Evolutionary conservation across 2,113 vertebrate genomes (phyloP).

Genomic region (Onychorhynchus coronatus): DNA sequence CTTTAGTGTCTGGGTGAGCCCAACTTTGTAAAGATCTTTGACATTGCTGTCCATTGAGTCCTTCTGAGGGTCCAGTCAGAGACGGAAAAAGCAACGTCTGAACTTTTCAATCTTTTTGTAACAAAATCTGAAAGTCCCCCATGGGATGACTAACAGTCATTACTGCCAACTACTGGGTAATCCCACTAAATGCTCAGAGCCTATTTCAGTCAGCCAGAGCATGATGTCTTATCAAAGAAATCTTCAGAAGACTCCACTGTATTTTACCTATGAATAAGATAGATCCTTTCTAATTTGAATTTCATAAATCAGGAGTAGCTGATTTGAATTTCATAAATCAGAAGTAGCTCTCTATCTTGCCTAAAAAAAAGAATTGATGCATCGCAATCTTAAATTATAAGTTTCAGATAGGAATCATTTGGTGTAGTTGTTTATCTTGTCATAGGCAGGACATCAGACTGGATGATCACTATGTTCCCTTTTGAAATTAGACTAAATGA

Average conservation of each 20-base stretch:
- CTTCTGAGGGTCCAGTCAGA: not conserved
- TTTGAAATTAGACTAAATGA: not conserved
- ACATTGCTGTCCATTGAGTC: fast-evolving
- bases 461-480: not conserved
- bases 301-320: not conserved
- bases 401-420: not conserved
- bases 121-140: not conserved
- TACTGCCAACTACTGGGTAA: not conserved
- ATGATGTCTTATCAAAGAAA: not conserved
- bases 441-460: not conserved
- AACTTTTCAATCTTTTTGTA: not conserved
- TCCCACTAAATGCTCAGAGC: not conserved
- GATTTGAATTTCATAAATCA: not conserved
- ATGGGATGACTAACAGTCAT: not conserved
- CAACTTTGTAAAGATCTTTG: not conserved
- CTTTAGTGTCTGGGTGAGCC: not conserved
- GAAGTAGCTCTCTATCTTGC: not conserved
- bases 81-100: not conserved
- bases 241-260: not conserved
- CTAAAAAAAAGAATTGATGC: not conserved
- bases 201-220: not conserved
- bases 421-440: not conserved
- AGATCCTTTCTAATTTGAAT: not conserved
- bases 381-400: not conserved
- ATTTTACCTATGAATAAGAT: not conserved